phyloP scores from a whole-genome alignment of 2,797 vertebrate species.

The Oryzias sinensis region DNA sequence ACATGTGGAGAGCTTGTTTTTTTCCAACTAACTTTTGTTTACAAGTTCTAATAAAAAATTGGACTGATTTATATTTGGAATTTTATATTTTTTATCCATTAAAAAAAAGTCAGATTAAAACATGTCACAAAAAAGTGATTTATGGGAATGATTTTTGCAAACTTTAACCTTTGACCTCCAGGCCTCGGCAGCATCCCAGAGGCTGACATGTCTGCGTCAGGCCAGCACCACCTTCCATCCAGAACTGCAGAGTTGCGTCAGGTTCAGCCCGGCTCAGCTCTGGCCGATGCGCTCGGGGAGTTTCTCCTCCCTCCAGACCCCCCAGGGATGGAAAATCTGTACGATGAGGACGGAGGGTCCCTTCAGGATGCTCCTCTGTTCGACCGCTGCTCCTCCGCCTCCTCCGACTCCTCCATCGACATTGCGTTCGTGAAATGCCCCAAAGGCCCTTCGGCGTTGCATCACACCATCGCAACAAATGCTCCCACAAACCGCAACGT shows the following conservation, averaged over 20 bases:
- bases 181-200: conserved; percentile 89
- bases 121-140: too few relatives aligned
- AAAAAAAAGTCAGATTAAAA: too few relatives aligned
- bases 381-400: conserved; percentile 88
- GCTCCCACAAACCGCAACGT: conserved; percentile 66
- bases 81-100: too few relatives aligned
- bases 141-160: neutral
- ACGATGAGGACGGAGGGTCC: conserved; percentile 83
- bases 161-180: conserved; percentile 55
- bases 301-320: conserved; percentile 78
- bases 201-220: conserved; percentile 69
- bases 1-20: too few relatives aligned
- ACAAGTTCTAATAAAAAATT: too few relatives aligned
- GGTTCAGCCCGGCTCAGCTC: conserved; percentile 68
- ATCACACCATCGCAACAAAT: conserved; percentile 34
- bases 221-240: conserved; percentile 45
- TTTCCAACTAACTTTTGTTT: too few relatives aligned
- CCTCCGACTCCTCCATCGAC: conserved; percentile 93
- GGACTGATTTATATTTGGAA: too few relatives aligned
- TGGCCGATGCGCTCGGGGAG: conserved; percentile 78
- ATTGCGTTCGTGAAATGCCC: conserved; percentile 90
- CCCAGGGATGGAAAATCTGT: conserved; percentile 80
- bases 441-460: conserved; percentile 76
- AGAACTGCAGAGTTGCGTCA: conserved; percentile 54
- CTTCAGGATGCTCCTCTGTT: conserved; percentile 81